Conservation (phyloP, 2,797 vertebrate species). For the Phylloscopus collybita region DNA sequence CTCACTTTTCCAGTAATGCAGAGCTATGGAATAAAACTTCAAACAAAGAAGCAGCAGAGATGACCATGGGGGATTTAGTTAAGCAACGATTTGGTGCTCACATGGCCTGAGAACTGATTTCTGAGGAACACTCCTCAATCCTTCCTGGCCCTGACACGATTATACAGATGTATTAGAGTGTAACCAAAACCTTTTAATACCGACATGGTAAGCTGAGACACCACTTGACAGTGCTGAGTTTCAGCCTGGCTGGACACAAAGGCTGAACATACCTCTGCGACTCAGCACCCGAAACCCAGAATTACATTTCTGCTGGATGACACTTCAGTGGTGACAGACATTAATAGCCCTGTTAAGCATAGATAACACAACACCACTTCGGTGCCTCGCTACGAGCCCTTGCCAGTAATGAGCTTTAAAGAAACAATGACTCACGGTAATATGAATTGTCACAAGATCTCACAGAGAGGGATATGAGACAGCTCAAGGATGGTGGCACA, state of each 20-base stretch:
- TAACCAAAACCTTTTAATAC: slow-evolving; percentile 62
- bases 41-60: background rate
- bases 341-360: slow-evolving; percentile 40
- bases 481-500: slow-evolving; percentile 22
- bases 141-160: background rate
- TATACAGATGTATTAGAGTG: slow-evolving; percentile 33
- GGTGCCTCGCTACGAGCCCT: slow-evolving; percentile 25
- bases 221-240: slow-evolving; percentile 23
- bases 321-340: slow-evolving; percentile 44
- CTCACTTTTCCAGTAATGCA: background rate
- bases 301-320: slow-evolving; percentile 65
- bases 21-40: background rate
- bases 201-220: background rate
- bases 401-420: slow-evolving; percentile 61
- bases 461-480: slow-evolving; percentile 36
- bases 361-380: slow-evolving; percentile 40
- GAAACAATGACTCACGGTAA: slow-evolving; percentile 72
- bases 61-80: background rate
- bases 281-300: slow-evolving; percentile 49
- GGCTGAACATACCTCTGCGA: slow-evolving; percentile 15
- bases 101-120: slow-evolving; percentile 10
- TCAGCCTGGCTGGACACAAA: slow-evolving; percentile 56
- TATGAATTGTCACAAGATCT: slow-evolving; percentile 49
- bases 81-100: background rate
- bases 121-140: slow-evolving; percentile 10